Evolutionary conservation across 2,113 vertebrate genomes (phyloP).

Genomic region (Laticauda colubrina): DNA sequence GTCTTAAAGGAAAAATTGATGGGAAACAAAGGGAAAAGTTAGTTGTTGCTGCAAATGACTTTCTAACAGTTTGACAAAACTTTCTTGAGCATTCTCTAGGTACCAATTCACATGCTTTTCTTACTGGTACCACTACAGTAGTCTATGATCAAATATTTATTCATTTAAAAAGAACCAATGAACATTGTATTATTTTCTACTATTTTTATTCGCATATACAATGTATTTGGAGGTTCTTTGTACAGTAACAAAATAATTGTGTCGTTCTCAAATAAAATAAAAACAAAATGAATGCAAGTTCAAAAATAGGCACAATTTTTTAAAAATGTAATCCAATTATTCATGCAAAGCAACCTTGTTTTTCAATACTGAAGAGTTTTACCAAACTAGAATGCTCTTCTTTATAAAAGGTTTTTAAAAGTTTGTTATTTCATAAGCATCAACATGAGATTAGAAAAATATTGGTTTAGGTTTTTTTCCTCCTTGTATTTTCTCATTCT

Average conservation of each 20-base stretch:
- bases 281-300: background rate
- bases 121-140: background rate
- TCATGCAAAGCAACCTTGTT: background rate
- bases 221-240: background rate
- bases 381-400: background rate
- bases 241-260: background rate
- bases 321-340: background rate
- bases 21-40: background rate
- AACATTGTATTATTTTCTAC: background rate
- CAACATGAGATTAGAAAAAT: background rate
- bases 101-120: background rate
- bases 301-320: background rate
- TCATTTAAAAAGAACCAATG: background rate
- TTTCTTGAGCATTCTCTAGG: background rate
- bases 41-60: background rate
- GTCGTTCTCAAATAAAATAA: background rate
- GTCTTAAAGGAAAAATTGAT: background rate
- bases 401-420: background rate
- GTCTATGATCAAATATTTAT: background rate
- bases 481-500: background rate
- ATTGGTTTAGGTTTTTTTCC: background rate
- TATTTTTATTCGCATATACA: background rate
- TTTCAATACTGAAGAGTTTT: background rate
- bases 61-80: background rate
- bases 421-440: background rate